These are phyloP conservation scores for Notechis scutatus DNA, from an alignment of 2,113 vertebrate species.

Conservation along the genomic window DNA sequence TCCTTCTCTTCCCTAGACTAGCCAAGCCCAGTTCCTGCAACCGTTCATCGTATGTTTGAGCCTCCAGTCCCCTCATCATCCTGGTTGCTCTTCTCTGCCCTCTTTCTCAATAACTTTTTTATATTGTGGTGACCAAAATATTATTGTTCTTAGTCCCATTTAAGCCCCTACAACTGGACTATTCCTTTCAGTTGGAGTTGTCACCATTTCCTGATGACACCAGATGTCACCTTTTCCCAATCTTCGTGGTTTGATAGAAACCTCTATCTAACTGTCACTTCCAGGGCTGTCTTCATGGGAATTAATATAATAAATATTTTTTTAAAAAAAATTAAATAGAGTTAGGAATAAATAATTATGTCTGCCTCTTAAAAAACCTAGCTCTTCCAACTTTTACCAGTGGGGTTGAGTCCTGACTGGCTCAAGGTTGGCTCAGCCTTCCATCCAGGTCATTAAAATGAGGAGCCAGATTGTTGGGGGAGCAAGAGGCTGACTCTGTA, in stretches of 20 bases:
- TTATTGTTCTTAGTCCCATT: constrained; percentile 22
- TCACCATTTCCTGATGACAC: neutral
- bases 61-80: too few relatives aligned
- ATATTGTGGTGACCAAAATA: neutral
- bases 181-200: too few relatives aligned
- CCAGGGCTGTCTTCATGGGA: neutral
- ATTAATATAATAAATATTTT: neutral
- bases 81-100: too few relatives aligned
- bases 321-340: neutral
- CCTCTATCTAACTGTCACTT: too few relatives aligned
- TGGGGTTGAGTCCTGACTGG: neutral
- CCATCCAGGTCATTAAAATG: neutral
- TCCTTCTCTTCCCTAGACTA: too few relatives aligned
- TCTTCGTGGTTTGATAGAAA: too few relatives aligned
- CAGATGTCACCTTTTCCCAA: neutral
- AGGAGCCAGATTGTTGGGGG: neutral
- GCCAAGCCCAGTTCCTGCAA: too few relatives aligned
- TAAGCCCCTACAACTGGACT: neutral
- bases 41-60: too few relatives aligned
- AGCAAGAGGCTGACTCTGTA: neutral
- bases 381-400: neutral
- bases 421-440: neutral
- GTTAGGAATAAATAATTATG: neutral
- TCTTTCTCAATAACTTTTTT: too few relatives aligned
- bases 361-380: neutral